Percentiles rank a stretch among this genome's conserved stretches.
These are phyloP conservation scores for Choristoneura rosaceana DNA, from an alignment of 2,888 invertebrate species.

Conservation along the genomic window DNA sequence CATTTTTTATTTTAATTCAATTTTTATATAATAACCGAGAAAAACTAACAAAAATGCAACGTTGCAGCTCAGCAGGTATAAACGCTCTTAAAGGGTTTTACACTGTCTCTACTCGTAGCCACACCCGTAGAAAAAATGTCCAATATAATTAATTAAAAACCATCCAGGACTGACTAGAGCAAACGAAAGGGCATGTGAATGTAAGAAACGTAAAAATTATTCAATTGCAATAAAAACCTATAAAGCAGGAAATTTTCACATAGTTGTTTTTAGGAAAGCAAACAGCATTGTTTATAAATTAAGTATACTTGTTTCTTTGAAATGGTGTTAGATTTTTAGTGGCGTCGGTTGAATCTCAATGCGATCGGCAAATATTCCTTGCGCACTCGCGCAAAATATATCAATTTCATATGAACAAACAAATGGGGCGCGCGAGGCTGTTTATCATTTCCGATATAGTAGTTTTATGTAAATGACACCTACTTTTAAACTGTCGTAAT, in stretches of 20 bases:
- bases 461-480: conserved; percentile 83
- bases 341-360: conserved; percentile 14
- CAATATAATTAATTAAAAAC: too few relatives aligned
- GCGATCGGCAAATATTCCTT: conserved; percentile 10
- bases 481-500: conserved; percentile 85
- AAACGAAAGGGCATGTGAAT: too few relatives aligned
- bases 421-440: conserved; percentile 65
- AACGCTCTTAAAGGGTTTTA: too few relatives aligned
- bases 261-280: neutral
- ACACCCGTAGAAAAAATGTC: too few relatives aligned
- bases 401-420: conserved; percentile 62
- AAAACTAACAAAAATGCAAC: too few relatives aligned
- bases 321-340: conserved; percentile 2
- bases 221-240: too few relatives aligned
- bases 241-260: too few relatives aligned
- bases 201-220: neutral
- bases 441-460: conserved; percentile 81
- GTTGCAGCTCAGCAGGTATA: too few relatives aligned
- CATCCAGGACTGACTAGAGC: too few relatives aligned
- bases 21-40: too few relatives aligned
- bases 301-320: neutral
- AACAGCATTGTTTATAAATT: neutral
- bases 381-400: conserved; percentile 27
- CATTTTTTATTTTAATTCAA: too few relatives aligned
- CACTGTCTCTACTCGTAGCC: too few relatives aligned